Conservation (phyloP, 1,140 invertebrate species). For the Diploscapter pachys region DNA sequence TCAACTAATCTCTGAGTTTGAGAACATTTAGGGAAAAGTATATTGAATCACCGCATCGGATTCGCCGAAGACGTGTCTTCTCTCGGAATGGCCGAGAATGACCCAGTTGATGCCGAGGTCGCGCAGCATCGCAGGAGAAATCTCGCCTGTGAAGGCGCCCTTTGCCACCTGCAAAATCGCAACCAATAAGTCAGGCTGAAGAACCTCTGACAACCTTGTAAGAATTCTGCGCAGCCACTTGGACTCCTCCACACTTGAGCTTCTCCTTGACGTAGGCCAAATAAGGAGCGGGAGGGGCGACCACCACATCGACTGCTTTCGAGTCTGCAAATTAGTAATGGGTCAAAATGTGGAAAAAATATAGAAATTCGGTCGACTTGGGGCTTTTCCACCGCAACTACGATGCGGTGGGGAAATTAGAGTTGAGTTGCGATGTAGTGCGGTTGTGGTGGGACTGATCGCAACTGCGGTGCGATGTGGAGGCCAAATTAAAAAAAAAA, state of each 20-base stretch:
- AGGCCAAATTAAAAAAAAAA: no score
- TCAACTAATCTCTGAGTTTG: no score
- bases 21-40: no score
- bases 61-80: constrained; percentile 91
- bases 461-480: no score
- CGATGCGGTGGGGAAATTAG: no score
- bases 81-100: constrained; percentile 94
- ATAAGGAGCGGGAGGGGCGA: constrained; percentile 87
- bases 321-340: constrained; percentile 4
- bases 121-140: constrained; percentile 84
- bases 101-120: constrained; percentile 89
- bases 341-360: no score
- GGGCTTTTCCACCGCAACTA: no score
- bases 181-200: background rate
- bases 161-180: constrained; percentile 65
- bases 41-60: constrained; percentile 64
- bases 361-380: no score
- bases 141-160: constrained; percentile 89
- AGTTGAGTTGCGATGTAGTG: no score
- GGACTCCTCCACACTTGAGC: constrained; percentile 70
- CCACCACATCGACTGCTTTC: constrained; percentile 78
- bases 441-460: no score
- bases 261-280: constrained; percentile 74
- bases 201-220: constrained; percentile 70
- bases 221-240: constrained; percentile 85